Conservation (phyloP, 2,113 vertebrate species). For the Indicator maculatus region DNA sequence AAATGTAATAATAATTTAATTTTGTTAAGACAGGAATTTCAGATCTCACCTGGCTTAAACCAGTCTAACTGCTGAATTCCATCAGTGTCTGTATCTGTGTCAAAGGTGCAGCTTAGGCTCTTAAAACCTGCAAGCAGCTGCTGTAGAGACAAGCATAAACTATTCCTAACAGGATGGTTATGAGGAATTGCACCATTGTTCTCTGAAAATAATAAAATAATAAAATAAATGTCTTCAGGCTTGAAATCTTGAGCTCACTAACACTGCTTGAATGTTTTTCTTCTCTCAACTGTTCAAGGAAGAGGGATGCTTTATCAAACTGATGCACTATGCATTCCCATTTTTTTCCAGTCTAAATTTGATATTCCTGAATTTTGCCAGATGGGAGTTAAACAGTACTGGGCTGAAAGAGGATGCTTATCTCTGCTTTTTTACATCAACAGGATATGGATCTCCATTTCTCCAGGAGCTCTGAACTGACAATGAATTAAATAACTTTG, state of each 20-base stretch:
- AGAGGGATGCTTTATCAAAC: neutral
- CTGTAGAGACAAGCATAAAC: neutral
- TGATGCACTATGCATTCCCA: neutral
- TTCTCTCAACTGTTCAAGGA: neutral
- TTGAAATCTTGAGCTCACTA: neutral
- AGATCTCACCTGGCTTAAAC: neutral
- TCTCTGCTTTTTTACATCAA: neutral
- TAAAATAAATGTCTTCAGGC: neutral
- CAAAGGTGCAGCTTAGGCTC: neutral
- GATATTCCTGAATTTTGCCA: neutral
- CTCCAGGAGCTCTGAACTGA: neutral
- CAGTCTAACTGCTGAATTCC: neutral
- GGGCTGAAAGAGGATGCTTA: neutral
- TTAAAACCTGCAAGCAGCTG: neutral
- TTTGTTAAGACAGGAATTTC: neutral
- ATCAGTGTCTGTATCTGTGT: neutral
- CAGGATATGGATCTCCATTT: neutral
- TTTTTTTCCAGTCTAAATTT: neutral
- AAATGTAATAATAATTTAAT: neutral
- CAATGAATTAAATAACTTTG: neutral
- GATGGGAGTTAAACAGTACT: neutral
- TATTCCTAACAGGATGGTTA: neutral
- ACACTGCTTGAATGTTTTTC: neutral
- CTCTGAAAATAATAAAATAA: neutral
- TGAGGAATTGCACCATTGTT: neutral